A percentile compares a stretch with the other conserved stretches of the same genome.
Evolutionary conservation across 2,113 vertebrate species (phyloP).

Genomic region (Ageneiosus marmoratus): DNA sequence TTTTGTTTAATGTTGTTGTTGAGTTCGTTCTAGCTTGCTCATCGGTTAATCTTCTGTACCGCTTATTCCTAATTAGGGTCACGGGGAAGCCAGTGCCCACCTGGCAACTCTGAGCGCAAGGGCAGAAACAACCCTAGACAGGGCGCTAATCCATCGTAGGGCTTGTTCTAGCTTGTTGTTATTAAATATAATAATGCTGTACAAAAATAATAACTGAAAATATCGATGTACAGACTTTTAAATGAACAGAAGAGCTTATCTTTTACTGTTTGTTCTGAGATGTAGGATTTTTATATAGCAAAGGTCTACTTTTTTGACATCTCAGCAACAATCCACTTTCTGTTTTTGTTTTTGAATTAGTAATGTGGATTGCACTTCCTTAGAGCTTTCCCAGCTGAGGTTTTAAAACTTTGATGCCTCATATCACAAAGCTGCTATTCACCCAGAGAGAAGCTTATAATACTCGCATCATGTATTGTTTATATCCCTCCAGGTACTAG

Average conservation of each 20-base stretch:
- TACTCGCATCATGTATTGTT: constrained; percentile 17
- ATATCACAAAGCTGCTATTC: neutral
- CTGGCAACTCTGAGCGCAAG: too few species aligned
- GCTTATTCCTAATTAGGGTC: too few species aligned
- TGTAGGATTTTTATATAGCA: neutral
- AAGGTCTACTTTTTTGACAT: neutral
- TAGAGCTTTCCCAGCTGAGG: neutral
- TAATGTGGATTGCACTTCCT: neutral
- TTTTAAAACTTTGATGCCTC: constrained; percentile 18
- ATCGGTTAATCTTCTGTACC: too few species aligned
- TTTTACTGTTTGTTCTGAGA: neutral
- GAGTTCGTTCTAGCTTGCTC: too few species aligned
- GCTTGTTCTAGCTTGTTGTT: neutral
- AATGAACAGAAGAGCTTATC: neutral
- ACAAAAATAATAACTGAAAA: neutral
- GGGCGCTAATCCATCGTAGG: too few species aligned
- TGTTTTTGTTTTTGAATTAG: neutral
- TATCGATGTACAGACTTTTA: neutral
- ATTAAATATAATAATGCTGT: neutral
- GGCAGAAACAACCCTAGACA: too few species aligned
- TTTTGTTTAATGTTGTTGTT: neutral
- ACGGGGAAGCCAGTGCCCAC: too few species aligned
- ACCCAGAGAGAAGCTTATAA: constrained; percentile 19
- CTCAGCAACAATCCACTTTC: neutral
- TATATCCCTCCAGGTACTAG: constrained; percentile 2